Percentiles rank a stretch among this genome's conserved stretches.
Evolutionary conservation across 2,888 invertebrate species (phyloP).

Genomic region (Spatulosminthurus flaviceps): DNA sequence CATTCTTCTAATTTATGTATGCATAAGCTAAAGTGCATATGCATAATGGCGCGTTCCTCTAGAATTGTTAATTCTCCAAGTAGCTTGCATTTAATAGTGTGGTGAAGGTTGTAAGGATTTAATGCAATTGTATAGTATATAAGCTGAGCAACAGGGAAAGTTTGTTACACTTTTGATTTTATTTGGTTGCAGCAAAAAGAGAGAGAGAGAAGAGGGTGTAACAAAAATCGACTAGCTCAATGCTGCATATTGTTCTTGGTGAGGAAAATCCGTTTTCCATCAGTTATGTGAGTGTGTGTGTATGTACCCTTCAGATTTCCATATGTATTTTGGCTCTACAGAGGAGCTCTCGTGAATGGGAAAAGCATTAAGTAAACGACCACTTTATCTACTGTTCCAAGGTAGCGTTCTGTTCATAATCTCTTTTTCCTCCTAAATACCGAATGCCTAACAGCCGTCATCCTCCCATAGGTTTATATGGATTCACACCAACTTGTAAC

Average conservation of each 20-base stretch:
- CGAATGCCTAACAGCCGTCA: slow-evolving; percentile 30
- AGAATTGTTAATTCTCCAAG: not conserved
- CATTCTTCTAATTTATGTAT: not conserved
- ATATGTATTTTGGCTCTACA: not conserved
- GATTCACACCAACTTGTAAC: slow-evolving; percentile 5
- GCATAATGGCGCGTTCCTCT: not conserved
- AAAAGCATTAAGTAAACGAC: slow-evolving; percentile 49
- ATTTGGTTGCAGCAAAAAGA: slow-evolving; percentile 14
- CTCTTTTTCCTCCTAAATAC: slow-evolving; percentile 46
- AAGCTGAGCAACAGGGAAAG: not conserved
- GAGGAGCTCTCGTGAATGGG: slow-evolving; percentile 40
- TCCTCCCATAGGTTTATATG: slow-evolving; percentile 24
- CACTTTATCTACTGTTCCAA: slow-evolving; percentile 50
- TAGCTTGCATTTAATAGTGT: not conserved
- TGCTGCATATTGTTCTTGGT: slow-evolving; percentile 36
- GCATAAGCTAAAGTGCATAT: not conserved
- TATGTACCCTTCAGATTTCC: not conserved
- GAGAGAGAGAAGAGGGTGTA: slow-evolving; percentile 2
- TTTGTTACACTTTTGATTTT: not conserved
- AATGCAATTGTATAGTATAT: too few relatives aligned
- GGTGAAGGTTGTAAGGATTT: not conserved
- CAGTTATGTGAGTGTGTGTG: too few relatives aligned
- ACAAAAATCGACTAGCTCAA: slow-evolving; percentile 12
- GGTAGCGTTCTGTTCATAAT: slow-evolving; percentile 51
- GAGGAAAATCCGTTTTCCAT: slow-evolving; percentile 45